A percentile compares a stretch with the other conserved stretches of the same genome.
Evolutionary conservation across 2,797 vertebrate species (phyloP).

Genomic region (Hydrophis major): DNA sequence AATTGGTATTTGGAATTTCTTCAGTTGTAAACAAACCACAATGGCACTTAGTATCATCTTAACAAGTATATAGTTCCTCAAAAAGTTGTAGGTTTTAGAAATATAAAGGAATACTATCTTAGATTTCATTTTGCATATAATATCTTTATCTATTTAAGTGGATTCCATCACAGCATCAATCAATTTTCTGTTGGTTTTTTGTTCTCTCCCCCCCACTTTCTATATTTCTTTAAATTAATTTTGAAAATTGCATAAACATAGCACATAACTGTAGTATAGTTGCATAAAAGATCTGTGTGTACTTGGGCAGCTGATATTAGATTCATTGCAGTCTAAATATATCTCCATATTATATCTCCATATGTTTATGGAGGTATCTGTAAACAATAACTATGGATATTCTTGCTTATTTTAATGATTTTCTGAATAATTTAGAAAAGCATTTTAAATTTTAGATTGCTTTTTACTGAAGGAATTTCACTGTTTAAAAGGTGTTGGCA

Average conservation of each 20-base stretch:
- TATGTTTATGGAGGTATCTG: neutral
- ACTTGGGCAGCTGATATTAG: neutral
- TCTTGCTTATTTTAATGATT: neutral
- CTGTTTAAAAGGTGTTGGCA: neutral
- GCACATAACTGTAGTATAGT: neutral
- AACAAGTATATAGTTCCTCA: neutral
- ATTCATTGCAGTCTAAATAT: neutral
- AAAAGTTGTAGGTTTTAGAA: neutral
- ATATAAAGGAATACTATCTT: neutral
- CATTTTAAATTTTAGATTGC: neutral
- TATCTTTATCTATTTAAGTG: neutral
- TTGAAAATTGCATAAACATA: neutral
- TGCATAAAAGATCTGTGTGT: neutral
- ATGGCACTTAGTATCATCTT: neutral
- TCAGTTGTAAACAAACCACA: neutral
- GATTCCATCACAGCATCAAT: neutral
- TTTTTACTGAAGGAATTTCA: neutral
- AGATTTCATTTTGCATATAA: neutral
- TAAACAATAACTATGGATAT: neutral
- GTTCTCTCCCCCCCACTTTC: neutral
- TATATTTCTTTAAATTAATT: neutral
- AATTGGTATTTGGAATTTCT: neutral
- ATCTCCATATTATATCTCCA: neutral
- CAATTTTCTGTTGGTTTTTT: neutral
- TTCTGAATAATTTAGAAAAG: neutral